Conservation (phyloP, 1,140 invertebrate species). For the Temnothorax nylanderi region DNA sequence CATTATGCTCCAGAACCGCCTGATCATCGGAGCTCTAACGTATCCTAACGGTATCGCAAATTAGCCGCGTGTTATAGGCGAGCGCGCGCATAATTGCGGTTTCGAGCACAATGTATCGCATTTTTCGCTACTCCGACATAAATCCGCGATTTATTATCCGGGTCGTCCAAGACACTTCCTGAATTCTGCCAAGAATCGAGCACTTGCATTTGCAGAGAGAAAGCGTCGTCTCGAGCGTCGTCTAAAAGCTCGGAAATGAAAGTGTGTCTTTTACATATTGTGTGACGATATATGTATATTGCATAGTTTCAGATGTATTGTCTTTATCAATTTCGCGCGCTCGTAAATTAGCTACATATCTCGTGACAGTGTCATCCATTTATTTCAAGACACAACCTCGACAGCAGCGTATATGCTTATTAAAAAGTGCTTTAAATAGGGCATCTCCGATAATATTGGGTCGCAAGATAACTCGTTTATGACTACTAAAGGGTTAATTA, state of each 20-base stretch:
- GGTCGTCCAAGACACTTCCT: background rate
- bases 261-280: background rate
- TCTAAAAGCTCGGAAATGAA: background rate
- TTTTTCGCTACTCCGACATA: conserved; percentile 17
- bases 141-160: conserved; percentile 15
- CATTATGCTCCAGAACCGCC: conserved; percentile 53
- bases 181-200: conserved; percentile 1
- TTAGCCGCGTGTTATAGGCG: conserved; percentile 43
- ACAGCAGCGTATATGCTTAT: background rate
- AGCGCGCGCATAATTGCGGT: conserved; percentile 34
- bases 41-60: conserved; percentile 56
- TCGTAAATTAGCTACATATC: conserved; percentile 18
- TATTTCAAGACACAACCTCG: background rate
- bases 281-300: background rate
- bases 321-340: background rate
- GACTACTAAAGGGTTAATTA: background rate
- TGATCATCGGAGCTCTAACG: conserved; percentile 43
- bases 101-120: conserved; percentile 19
- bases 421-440: background rate
- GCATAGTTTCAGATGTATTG: conserved; percentile 4
- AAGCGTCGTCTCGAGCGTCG: background rate
- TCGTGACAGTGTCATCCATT: background rate
- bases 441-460: background rate
- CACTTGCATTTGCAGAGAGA: background rate
- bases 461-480: conserved; percentile 22